Evolutionary conservation across 2,888 invertebrate species (phyloP).

Genomic region (Byasa hedistus): DNA sequence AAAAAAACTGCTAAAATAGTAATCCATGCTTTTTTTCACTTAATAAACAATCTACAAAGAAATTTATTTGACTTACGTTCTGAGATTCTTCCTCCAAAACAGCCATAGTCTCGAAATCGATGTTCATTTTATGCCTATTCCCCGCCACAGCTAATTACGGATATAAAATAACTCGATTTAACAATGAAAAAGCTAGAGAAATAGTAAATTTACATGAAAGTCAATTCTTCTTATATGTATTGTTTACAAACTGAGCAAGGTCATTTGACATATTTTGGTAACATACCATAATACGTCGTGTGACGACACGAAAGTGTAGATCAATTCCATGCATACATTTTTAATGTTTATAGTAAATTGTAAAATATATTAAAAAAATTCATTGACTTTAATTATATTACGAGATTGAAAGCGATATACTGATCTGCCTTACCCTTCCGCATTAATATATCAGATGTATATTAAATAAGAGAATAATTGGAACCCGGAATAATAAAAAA

Average conservation of each 20-base stretch:
- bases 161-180: slow-evolving; percentile 28
- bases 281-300: slow-evolving; percentile 46
- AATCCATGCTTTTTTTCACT: not conserved
- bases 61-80: slow-evolving; percentile 70
- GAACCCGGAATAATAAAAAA: too few species aligned
- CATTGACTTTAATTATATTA: too few species aligned
- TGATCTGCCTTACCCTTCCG: too few species aligned
- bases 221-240: slow-evolving; percentile 67
- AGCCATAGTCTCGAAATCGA: slow-evolving; percentile 82
- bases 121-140: slow-evolving; percentile 60
- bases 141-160: slow-evolving; percentile 30
- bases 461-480: too few species aligned
- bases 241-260: slow-evolving; percentile 91
- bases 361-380: too few species aligned
- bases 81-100: slow-evolving; percentile 82
- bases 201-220: slow-evolving; percentile 41
- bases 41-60: slow-evolving; percentile 49
- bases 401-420: too few species aligned
- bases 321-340: slow-evolving; percentile 25
- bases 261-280: slow-evolving; percentile 80
- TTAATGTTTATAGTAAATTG: not conserved
- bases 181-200: slow-evolving; percentile 35
- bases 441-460: too few species aligned
- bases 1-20: not conserved
- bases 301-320: slow-evolving; percentile 45